A percentile compares a stretch with the other conserved stretches of the same genome.
phyloP scores from a whole-genome alignment of 2,888 invertebrate genomes.

The Iphiclides podalirius region DNA sequence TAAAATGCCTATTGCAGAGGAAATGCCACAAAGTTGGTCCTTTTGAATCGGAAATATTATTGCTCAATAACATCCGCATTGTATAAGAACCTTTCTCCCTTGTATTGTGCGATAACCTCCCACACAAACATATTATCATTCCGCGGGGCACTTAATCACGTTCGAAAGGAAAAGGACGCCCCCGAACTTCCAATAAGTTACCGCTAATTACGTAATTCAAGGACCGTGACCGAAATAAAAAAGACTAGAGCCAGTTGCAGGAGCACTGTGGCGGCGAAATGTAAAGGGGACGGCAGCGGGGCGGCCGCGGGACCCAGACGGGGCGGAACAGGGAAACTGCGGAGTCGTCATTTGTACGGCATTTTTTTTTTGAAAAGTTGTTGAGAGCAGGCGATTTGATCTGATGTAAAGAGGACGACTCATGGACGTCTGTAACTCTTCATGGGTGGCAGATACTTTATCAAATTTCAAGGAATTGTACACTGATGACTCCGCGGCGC shows the following conservation, averaged over 20 bases:
- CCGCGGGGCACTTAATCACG: constrained; percentile 48
- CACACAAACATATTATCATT: constrained; percentile 40
- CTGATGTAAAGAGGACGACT: constrained; percentile 30
- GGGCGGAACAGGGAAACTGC: background rate
- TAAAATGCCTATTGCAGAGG: too few species aligned
- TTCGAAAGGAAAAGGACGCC: constrained; percentile 52
- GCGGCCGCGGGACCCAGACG: constrained; percentile 21
- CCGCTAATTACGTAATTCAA: constrained; percentile 75
- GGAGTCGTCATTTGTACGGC: background rate
- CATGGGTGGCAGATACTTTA: too few species aligned
- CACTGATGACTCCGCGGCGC: too few species aligned
- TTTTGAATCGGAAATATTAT: background rate
- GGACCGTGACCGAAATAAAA: constrained; percentile 70
- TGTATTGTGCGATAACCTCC: constrained; percentile 1
- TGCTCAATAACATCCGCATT: background rate
- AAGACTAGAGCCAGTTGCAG: constrained; percentile 52
- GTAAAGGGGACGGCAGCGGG: constrained; percentile 49
- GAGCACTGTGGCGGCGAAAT: constrained; percentile 56
- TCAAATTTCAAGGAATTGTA: too few species aligned
- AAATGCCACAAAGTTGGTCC: too few species aligned
- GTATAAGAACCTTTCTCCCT: too few species aligned
- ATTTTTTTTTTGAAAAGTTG: too few species aligned
- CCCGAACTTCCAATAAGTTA: constrained; percentile 60
- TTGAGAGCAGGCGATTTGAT: too few species aligned
- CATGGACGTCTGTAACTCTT: too few species aligned